These are phyloP conservation scores for Loris lydekkerianus DNA, from an alignment of 2,797 vertebrate species.

Conservation along the genomic window DNA sequence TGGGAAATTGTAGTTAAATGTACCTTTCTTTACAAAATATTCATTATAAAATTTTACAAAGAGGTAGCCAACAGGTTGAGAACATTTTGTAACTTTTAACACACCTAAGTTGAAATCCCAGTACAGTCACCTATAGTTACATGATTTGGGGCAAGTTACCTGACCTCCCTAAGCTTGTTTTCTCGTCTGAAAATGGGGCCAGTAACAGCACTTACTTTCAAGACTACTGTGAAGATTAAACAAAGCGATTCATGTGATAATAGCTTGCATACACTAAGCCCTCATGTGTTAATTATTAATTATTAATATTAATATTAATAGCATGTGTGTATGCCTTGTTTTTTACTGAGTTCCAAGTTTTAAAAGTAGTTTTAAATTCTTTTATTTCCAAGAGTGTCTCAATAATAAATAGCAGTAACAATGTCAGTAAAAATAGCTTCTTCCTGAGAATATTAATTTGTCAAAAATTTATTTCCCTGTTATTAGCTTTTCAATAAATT, in stretches of 20 bases:
- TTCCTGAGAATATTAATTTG: not conserved
- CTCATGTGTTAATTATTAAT: not conserved
- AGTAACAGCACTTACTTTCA: not conserved
- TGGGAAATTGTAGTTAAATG: too few species aligned
- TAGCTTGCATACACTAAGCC: not conserved
- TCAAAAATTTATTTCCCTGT: conserved; percentile 40
- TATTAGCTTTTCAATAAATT: conserved; percentile 13
- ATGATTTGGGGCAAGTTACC: not conserved
- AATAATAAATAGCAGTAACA: conserved; percentile 9
- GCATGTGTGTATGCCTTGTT: not conserved
- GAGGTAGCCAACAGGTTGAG: too few species aligned
- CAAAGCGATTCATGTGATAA: not conserved
- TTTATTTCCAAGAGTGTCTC: not conserved
- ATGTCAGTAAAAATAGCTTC: conserved; percentile 50
- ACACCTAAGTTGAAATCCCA: not conserved
- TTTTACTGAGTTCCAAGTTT: conserved; percentile 34
- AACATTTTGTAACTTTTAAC: not conserved
- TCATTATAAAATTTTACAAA: too few species aligned
- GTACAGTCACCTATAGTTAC: not conserved
- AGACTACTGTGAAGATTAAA: not conserved
- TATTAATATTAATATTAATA: not conserved
- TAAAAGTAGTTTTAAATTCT: conserved; percentile 20
- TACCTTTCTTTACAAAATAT: too few species aligned
- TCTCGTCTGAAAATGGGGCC: not conserved
- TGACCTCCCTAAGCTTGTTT: not conserved